These are phyloP conservation scores for Malurus melanocephalus DNA, from an alignment of 2,113 vertebrate species.

Conservation along the genomic window DNA sequence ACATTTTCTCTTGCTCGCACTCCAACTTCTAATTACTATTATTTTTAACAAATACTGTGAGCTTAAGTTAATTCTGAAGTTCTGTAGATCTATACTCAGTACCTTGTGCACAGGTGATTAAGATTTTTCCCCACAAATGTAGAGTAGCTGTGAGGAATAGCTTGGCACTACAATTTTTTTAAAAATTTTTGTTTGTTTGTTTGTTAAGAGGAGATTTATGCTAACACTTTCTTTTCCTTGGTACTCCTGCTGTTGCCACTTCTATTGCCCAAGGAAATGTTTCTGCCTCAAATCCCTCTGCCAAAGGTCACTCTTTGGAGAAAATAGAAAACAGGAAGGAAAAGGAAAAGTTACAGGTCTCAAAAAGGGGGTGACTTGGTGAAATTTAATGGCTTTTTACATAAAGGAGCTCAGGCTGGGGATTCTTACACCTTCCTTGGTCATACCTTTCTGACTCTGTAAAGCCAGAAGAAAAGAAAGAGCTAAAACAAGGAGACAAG, in stretches of 20 bases:
- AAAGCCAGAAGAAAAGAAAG: background rate
- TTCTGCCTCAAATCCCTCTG: constrained; percentile 38
- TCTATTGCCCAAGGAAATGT: constrained; percentile 51
- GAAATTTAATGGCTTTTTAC: background rate
- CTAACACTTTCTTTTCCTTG: constrained; percentile 27
- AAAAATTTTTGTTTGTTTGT: background rate
- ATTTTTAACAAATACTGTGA: background rate
- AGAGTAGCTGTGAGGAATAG: background rate
- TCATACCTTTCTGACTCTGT: background rate
- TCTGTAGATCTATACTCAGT: background rate
- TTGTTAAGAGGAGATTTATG: constrained; percentile 7
- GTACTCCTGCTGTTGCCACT: constrained; percentile 47
- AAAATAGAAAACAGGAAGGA: background rate
- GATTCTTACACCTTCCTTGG: background rate
- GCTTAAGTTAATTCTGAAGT: background rate
- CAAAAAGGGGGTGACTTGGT: background rate
- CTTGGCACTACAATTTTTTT: background rate
- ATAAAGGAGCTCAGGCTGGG: background rate
- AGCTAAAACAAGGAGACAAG: background rate
- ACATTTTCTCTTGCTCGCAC: background rate
- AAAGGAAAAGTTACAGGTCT: background rate
- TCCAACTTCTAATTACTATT: background rate
- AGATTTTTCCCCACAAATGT: background rate
- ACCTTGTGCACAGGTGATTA: background rate
- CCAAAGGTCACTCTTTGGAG: constrained; percentile 6